A percentile compares a stretch with the other conserved stretches of the same genome.
phyloP scores from a whole-genome alignment of 2,113 vertebrate species.

The Microtus richardsoni region DNA sequence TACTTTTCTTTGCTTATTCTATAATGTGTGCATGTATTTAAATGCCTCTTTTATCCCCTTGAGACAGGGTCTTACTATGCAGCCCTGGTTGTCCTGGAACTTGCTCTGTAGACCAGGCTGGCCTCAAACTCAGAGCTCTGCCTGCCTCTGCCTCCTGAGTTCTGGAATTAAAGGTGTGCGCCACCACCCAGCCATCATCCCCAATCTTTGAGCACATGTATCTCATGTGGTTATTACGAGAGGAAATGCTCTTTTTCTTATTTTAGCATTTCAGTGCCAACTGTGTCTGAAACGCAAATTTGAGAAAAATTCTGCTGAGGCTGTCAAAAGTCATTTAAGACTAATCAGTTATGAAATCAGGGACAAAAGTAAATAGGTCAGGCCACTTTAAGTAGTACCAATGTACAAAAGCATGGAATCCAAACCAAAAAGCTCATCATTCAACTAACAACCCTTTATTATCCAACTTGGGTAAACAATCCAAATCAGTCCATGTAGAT shows the following conservation, averaged over 20 bases:
- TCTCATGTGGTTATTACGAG: conserved; percentile 5
- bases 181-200: neutral
- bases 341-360: neutral
- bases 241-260: conserved; percentile 6
- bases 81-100: neutral
- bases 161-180: neutral
- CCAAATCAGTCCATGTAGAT: conserved; percentile 41
- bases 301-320: conserved; percentile 46
- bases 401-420: neutral
- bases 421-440: conserved; percentile 27
- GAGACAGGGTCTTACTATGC: neutral
- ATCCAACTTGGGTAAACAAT: conserved; percentile 55
- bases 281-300: conserved; percentile 31
- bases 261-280: conserved; percentile 1
- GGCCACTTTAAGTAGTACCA: neutral
- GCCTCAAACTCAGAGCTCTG: neutral
- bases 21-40: neutral
- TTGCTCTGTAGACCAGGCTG: neutral
- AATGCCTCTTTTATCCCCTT: neutral
- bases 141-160: neutral
- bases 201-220: neutral
- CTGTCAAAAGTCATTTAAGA: neutral
- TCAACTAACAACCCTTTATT: conserved; percentile 67
- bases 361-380: neutral
- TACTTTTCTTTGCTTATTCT: neutral